Base-by-base conservation (phyloP, 1,140 invertebrate genomes). In the Sinonovacula constricta region DNA sequence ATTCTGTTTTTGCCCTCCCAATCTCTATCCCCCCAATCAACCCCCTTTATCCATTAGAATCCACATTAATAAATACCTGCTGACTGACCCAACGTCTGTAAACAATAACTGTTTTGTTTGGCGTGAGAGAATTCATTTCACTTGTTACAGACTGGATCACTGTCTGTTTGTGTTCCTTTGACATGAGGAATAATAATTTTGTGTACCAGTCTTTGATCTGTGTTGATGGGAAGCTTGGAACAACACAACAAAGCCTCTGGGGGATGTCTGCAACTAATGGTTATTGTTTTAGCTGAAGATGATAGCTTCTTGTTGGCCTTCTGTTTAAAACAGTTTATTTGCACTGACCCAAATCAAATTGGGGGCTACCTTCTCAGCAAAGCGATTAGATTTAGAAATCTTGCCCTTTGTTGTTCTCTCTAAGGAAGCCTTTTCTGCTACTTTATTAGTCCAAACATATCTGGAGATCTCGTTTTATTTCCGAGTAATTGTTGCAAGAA, bases 301-400 rank as follows among this genome's bases (percentile, higher is more conserved):
- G 72, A 76, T 76, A 76, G 67, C 65, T 65, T 33, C 22, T 36
- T 45, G 4, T 15, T 12, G 15, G 31, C 26, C 62, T 59, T 45
- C 62, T 76, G 62, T 57, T 63, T 75, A 57, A 76, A 76, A 67
- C 67, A 39, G 45, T 76, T 76, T 76, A 76, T 76, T 76, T 67
- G 54, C 60, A 76, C 33, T 76, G 72, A 76, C 72, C 72, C 72
- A 76, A 76, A 76, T 76, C 72, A 76, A 76, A 76, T 76, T 66
- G 49, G 62, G n/a, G 34, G 26, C 60, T 39, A 51, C 72, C 72
- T 67, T 65, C 30, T n/a, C 36, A 39, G 62, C 63, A 31, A 30
- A 15, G 31, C 53, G 72, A 76, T 76, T 66, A 76, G 62, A 59
- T 76, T 76, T 39, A 34, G 39, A 76, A 63, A 56, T 59, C 39